Percentiles rank a stretch among this genome's conserved stretches.
Evolutionary conservation across 35 echinoderm and acorn worm genomes (phyloP).

Genomic region (Heliocidaris tuberculata): DNA sequence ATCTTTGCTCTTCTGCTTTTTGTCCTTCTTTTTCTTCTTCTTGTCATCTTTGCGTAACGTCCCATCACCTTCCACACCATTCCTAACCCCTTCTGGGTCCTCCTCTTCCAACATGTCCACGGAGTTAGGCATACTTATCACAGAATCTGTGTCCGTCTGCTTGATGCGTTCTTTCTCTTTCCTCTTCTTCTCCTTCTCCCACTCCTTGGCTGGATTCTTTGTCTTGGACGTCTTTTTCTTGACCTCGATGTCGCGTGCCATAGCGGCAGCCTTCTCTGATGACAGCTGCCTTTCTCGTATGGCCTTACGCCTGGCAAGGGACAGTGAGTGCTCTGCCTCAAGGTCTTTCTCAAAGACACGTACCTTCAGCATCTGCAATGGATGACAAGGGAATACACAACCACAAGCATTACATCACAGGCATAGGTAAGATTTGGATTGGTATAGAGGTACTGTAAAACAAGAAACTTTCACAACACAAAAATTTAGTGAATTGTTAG

Average conservation of each 20-base stretch:
- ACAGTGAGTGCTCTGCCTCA: conserved; percentile 84
- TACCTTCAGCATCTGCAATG: conserved; percentile 77
- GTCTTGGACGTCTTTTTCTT: conserved; percentile 46
- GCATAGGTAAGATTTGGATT: not conserved
- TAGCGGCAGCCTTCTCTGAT: conserved; percentile 68
- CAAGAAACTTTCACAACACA: not conserved
- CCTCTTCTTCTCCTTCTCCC: conserved; percentile 61
- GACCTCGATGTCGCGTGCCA: conserved; percentile 68
- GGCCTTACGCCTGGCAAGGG: conserved; percentile 72
- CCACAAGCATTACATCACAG: not conserved
- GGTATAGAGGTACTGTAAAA: too few species aligned
- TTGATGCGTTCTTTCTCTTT: conserved; percentile 21
- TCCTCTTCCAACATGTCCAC: conserved; percentile 47
- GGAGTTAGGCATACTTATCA: conserved; percentile 8
- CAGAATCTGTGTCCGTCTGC: conserved; percentile 11
- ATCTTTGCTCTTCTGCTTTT: conserved; percentile 55
- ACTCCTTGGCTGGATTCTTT: conserved; percentile 50
- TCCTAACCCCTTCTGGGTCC: not conserved
- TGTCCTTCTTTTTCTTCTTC: conserved; percentile 56
- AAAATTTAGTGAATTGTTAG: not conserved
- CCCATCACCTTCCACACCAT: not conserved
- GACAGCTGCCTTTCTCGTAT: conserved; percentile 72
- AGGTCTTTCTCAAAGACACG: conserved; percentile 90
- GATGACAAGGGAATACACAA: not conserved
- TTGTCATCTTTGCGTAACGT: conserved; percentile 3